Evolutionary conservation across 2,797 vertebrate genomes (phyloP), one percentile per base, ranked within the genome.

Genomic region (Schizothorax lantsangensis): DNA sequence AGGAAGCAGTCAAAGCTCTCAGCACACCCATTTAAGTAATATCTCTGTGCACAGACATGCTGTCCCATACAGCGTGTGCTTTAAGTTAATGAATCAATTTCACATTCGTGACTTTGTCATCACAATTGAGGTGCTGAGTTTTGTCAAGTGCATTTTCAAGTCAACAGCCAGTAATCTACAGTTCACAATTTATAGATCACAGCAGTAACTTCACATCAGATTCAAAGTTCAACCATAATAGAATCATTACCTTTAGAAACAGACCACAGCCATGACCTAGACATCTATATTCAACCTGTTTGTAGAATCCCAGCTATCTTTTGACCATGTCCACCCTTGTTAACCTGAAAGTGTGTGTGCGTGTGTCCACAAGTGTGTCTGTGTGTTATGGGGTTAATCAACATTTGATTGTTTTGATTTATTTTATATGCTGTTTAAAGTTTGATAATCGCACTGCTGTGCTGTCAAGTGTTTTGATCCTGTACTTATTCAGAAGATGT

Each of bases 321-420:
- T 69, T 85, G 66, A 72, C 75, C 66, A 52, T 59, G 26, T 45
- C 40, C 19, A n/a, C 79, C 47, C 57, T 57, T 7, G 10, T 43
- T 26, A 72, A 78, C 49, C 38, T 66, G 30, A 68, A 30, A 45
- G 23, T 33, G 75, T 30, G 52, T 54, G 59, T 64, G 66, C 66
- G 45, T 84, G 62, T 84, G 81, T 82, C 38, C 10, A 59, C 64
- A 36, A 54, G 57, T 69, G 47, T 84, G 49, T 74, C 23, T 83
- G 5, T 5, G 59, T 88, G 69, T 84, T 45, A 80, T 59, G 23
- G 47, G 54, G 86, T 84, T 78, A 78, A 81, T 81, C 54, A n/a
- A n/a, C n/a, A n/a, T n/a, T n/a, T n/a, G n/a, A n/a, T n/a, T n/a
- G 49, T 52, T 52, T 52, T 52, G 1, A 43, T 6, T 40, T 40